These are phyloP conservation scores for Cephalopterus ornatus DNA, from an alignment of 2,113 vertebrate genomes.

Conservation along the genomic window DNA sequence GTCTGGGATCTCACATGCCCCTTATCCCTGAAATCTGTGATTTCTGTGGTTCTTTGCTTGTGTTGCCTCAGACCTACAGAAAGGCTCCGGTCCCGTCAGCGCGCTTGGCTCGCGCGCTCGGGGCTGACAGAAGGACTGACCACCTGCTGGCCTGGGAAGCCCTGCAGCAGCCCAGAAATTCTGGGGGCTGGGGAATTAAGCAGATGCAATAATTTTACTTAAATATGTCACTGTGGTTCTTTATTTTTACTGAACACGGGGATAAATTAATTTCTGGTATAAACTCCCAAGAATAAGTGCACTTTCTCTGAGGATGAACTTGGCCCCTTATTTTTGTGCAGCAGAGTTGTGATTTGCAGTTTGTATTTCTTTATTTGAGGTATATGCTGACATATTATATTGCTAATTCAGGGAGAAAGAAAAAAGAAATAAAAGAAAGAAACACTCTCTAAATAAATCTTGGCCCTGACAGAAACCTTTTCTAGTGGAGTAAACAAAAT, in stretches of 20 bases:
- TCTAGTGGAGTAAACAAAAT: constrained; percentile 55
- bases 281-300: not conserved
- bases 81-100: not conserved
- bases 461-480: constrained; percentile 23
- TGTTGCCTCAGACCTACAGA: not conserved
- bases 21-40: not conserved
- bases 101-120: not conserved
- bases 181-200: constrained; percentile 5
- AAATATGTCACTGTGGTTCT: not conserved
- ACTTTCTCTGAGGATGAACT: not conserved
- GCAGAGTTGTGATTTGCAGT: not conserved
- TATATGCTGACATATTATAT: not conserved
- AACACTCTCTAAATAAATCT: not conserved
- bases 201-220: constrained; percentile 45
- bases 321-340: not conserved
- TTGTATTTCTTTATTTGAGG: not conserved
- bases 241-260: not conserved
- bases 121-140: constrained; percentile 44
- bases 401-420: not conserved
- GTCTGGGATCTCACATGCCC: not conserved
- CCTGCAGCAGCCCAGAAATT: constrained; percentile 1
- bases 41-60: not conserved
- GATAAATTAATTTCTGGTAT: not conserved
- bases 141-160: constrained; percentile 54
- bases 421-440: not conserved